phyloP scores from a whole-genome alignment of 2,888 invertebrate genomes.

The Hololepta plana region DNA sequence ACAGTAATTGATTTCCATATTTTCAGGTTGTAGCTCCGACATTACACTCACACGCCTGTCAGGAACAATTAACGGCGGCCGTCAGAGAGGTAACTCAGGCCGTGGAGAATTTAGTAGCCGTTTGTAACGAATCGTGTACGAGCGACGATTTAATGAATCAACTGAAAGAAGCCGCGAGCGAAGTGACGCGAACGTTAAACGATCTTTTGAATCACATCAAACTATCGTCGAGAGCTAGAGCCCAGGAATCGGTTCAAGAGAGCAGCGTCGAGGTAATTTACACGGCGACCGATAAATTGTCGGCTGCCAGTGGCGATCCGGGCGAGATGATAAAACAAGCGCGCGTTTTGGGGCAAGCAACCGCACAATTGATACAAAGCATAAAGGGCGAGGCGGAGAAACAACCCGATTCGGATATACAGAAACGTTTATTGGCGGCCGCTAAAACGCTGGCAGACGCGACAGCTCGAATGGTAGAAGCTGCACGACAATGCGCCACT shows the following conservation, averaged over 20 bases:
- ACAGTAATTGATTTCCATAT: constrained; percentile 4
- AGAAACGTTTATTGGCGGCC: constrained; percentile 77
- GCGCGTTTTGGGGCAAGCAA: constrained; percentile 78
- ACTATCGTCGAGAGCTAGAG: constrained; percentile 22
- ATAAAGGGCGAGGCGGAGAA: constrained; percentile 90
- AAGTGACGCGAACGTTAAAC: constrained; percentile 77
- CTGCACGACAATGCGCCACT: constrained; percentile 81
- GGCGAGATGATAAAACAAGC: constrained; percentile 92
- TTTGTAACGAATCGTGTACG: constrained; percentile 50
- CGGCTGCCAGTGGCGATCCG: constrained; percentile 69
- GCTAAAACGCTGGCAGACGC: constrained; percentile 92
- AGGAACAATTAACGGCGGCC: constrained; percentile 82
- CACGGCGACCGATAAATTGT: constrained; percentile 73
- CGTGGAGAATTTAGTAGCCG: constrained; percentile 73
- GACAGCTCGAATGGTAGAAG: constrained; percentile 92
- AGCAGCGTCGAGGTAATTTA: constrained; percentile 77
- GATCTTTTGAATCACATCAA: constrained; percentile 82
- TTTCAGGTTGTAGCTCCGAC: constrained; percentile 65
- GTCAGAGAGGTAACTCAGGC: constrained; percentile 85
- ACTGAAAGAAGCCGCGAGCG: constrained; percentile 66
- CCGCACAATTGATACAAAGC: constrained; percentile 81
- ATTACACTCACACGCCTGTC: constrained; percentile 60
- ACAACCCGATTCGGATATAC: constrained; percentile 73
- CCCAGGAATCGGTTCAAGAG: constrained; percentile 51
- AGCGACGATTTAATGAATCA: constrained; percentile 51